Conservation (phyloP, 2,797 vertebrate genomes). For the Sebastolobus alascanus region DNA sequence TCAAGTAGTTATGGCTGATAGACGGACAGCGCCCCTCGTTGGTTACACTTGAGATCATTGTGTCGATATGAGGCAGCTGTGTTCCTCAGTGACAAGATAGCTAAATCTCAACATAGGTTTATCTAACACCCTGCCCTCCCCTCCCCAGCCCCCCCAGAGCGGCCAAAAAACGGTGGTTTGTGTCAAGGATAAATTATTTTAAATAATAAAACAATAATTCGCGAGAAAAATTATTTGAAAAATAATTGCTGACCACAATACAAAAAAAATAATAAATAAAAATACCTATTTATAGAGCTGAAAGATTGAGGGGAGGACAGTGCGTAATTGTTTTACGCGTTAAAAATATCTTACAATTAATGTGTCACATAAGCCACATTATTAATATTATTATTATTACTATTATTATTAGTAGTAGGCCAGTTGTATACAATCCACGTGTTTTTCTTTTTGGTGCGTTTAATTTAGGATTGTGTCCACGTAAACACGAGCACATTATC, state of each 20-base stretch:
- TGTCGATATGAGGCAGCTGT: slow-evolving; percentile 78
- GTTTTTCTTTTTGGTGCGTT: slow-evolving; percentile 1
- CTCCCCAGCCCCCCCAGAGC: neutral
- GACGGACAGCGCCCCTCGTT: slow-evolving; percentile 86
- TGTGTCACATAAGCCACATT: neutral
- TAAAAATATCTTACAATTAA: neutral
- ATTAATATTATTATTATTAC: slow-evolving; percentile 23
- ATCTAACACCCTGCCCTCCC: slow-evolving; percentile 32
- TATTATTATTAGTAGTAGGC: slow-evolving; percentile 16
- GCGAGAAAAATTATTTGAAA: neutral
- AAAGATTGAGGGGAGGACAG: neutral
- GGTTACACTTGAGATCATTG: slow-evolving; percentile 83
- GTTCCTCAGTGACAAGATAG: slow-evolving; percentile 70
- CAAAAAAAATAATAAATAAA: neutral
- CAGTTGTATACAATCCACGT: neutral
- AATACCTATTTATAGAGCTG: slow-evolving; percentile 9
- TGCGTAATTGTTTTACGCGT: neutral
- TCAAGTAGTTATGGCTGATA: slow-evolving; percentile 74
- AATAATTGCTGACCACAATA: neutral
- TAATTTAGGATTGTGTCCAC: slow-evolving; percentile 7
- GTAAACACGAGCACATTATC: slow-evolving; percentile 1
- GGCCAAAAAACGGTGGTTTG: slow-evolving; percentile 5
- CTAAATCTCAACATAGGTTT: slow-evolving; percentile 64
- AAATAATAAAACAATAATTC: neutral
- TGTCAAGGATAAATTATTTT: slow-evolving; percentile 22